These are phyloP conservation scores for Symphodus melops DNA, from an alignment of 2,113 vertebrate species.

Conservation along the genomic window DNA sequence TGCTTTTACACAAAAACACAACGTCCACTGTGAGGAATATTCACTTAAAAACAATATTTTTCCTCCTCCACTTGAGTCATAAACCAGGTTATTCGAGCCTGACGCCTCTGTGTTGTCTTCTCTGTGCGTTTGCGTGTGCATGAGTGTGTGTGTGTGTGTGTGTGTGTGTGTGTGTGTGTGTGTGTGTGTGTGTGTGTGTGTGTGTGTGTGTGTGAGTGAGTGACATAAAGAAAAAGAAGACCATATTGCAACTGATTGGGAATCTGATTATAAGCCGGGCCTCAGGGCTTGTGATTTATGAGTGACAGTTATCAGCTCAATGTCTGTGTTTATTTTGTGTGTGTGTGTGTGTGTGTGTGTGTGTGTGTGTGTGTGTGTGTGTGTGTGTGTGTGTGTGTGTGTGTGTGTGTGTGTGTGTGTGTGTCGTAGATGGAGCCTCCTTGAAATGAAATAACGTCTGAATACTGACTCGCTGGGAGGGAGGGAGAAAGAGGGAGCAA, in stretches of 20 bases:
- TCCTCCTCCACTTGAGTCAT: not conserved
- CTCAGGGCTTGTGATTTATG: slow-evolving; percentile 53
- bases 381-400: not conserved
- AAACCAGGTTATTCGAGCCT: slow-evolving; percentile 9
- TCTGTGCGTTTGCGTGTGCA: slow-evolving; percentile 7
- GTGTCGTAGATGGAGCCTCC: slow-evolving; percentile 23
- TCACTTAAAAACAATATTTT: slow-evolving; percentile 2
- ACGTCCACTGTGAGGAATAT: slow-evolving; percentile 12
- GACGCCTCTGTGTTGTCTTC: slow-evolving; percentile 15
- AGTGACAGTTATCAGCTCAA: slow-evolving; percentile 59
- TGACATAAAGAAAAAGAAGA: slow-evolving; percentile 25
- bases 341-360: not conserved
- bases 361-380: too few relatives aligned
- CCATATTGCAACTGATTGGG: slow-evolving; percentile 50
- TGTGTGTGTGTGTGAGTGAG: too few relatives aligned
- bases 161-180: slow-evolving; percentile 11
- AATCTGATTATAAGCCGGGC: slow-evolving; percentile 50
- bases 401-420: not conserved
- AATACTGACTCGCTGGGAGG: slow-evolving; percentile 57
- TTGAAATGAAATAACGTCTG: slow-evolving; percentile 74
- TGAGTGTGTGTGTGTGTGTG: slow-evolving; percentile 11
- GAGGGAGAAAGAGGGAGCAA: not conserved
- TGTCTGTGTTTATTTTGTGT: slow-evolving; percentile 23
- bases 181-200: not conserved
- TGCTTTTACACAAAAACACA: slow-evolving; percentile 23